A percentile compares a stretch with the other conserved stretches of the same genome.
These are phyloP conservation scores for Tenebrosternarchus preto DNA, from an alignment of 2,113 vertebrate genomes.

Conservation along the genomic window DNA sequence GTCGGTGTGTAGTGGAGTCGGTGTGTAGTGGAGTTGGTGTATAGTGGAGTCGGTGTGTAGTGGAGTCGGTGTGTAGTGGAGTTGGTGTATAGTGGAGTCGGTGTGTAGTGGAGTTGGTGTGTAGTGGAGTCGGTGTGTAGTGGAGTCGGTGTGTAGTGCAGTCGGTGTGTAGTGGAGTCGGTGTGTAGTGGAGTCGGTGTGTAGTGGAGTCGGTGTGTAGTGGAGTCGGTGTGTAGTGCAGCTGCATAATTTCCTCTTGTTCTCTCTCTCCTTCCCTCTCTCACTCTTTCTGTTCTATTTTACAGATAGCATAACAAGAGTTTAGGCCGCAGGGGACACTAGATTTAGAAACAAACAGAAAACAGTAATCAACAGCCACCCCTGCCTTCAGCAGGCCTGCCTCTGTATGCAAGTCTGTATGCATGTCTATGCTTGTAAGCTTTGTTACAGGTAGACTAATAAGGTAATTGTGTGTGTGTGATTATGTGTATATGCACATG, in stretches of 20 bases:
- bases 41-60: too few species aligned
- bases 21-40: too few species aligned
- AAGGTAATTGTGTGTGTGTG: not conserved
- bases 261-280: slow-evolving; percentile 12
- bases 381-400: slow-evolving; percentile 33
- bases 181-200: slow-evolving; percentile 13
- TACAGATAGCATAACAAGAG: slow-evolving; percentile 59
- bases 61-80: not conserved
- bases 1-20: too few species aligned
- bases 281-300: slow-evolving; percentile 43
- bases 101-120: too few species aligned
- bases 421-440: slow-evolving; percentile 5
- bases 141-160: not conserved
- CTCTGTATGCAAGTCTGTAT: slow-evolving; percentile 28
- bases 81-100: too few species aligned
- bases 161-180: not conserved
- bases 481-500: slow-evolving; percentile 9
- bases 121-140: too few species aligned
- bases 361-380: slow-evolving; percentile 65
- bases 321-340: slow-evolving; percentile 61
- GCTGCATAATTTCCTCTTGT: not conserved
- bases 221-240: slow-evolving; percentile 8
- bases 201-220: slow-evolving; percentile 45
- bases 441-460: too few species aligned
- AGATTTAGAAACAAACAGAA: slow-evolving; percentile 68